A percentile compares a stretch with the other conserved stretches of the same genome.
Evolutionary conservation across 2,888 invertebrate species (phyloP).

Genomic region (Aphrophora alni): DNA sequence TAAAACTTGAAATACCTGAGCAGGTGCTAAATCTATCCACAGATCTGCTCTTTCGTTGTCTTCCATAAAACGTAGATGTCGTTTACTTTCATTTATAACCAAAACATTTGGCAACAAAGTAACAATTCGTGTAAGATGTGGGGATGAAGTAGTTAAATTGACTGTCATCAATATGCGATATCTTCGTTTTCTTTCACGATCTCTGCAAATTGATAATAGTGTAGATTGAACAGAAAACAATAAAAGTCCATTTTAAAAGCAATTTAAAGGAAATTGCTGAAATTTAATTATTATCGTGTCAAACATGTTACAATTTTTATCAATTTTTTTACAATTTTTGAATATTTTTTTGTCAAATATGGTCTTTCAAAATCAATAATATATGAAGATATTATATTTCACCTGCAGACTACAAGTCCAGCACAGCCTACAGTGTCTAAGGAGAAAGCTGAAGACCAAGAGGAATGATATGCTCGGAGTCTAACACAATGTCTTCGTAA

Average conservation of each 20-base stretch:
- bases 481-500: slow-evolving; percentile 62
- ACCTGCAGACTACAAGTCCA: slow-evolving; percentile 66
- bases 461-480: slow-evolving; percentile 67
- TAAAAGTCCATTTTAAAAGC: no score
- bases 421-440: slow-evolving; percentile 76
- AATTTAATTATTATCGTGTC: no score
- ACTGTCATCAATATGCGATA: slow-evolving; percentile 76
- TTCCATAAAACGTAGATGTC: slow-evolving; percentile 76
- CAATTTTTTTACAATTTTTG: background rate
- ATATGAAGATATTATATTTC: slow-evolving; percentile 15
- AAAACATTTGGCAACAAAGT: slow-evolving; percentile 81
- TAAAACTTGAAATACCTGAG: slow-evolving; percentile 64
- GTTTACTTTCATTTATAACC: slow-evolving; percentile 73
- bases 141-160: slow-evolving; percentile 73
- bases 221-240: no score
- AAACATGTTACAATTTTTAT: background rate
- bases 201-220: no score
- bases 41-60: slow-evolving; percentile 84
- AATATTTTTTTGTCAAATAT: background rate
- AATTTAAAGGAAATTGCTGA: no score
- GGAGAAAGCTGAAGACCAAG: slow-evolving; percentile 69
- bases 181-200: slow-evolving; percentile 72
- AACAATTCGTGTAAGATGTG: slow-evolving; percentile 78
- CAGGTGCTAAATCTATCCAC: slow-evolving; percentile 77
- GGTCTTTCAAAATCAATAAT: no score